These are phyloP conservation scores for Zaprionus vittiger DNA, from an alignment of 1,140 invertebrate genomes.

Conservation along the genomic window DNA sequence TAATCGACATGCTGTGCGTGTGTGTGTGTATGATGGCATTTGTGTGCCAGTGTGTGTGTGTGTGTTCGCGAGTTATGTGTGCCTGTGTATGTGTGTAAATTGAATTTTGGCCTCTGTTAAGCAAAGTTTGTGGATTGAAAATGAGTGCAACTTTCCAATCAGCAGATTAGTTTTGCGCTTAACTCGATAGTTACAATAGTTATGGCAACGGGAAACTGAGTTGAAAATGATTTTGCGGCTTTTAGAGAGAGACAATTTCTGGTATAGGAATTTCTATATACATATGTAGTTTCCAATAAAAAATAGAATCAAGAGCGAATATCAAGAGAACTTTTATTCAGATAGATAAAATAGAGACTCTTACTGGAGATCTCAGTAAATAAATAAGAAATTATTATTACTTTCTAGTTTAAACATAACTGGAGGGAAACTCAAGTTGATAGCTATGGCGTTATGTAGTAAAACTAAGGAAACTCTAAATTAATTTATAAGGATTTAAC, in stretches of 20 bases:
- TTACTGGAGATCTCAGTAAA: too few species aligned
- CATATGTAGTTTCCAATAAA: too few species aligned
- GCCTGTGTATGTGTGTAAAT: neutral
- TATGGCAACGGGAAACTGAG: neutral
- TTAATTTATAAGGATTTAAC: too few species aligned
- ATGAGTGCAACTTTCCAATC: slow-evolving; percentile 7
- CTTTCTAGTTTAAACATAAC: too few species aligned
- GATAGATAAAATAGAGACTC: too few species aligned
- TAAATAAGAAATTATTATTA: too few species aligned
- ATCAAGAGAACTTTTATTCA: too few species aligned
- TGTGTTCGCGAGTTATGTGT: neutral
- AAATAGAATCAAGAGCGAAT: too few species aligned
- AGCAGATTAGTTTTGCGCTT: slow-evolving; percentile 5
- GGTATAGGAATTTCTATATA: too few species aligned
- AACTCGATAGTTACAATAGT: neutral
- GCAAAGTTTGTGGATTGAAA: slow-evolving; percentile 6
- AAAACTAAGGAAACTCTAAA: too few species aligned
- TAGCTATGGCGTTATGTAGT: too few species aligned
- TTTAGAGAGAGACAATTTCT: neutral
- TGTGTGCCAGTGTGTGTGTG: neutral
- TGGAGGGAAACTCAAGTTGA: too few species aligned
- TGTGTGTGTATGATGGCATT: neutral
- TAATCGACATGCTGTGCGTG: slow-evolving; percentile 17
- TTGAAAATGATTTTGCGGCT: neutral
- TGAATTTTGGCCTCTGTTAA: slow-evolving; percentile 4